These are phyloP conservation scores for Carposina sasakii DNA, from an alignment of 1,140 invertebrate species.

Conservation along the genomic window DNA sequence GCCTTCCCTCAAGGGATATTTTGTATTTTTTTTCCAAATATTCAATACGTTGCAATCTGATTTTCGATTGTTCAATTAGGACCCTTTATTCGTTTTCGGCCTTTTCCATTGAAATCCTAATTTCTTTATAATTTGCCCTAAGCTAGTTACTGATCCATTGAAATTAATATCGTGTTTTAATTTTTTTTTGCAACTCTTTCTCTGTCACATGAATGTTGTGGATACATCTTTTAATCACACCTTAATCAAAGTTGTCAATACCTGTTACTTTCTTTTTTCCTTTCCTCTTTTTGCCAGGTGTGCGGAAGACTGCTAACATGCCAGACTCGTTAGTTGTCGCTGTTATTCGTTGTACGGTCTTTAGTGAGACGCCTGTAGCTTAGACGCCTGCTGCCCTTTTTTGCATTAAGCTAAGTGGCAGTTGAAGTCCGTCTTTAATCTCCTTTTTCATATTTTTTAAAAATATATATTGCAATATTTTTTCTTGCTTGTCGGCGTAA, in stretches of 20 bases:
- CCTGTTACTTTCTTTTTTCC: not conserved
- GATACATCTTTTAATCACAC: slow-evolving; percentile 17
- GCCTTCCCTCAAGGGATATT: not conserved
- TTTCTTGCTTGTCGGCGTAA: too few species aligned
- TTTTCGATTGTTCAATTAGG: slow-evolving; percentile 13
- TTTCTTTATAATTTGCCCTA: slow-evolving; percentile 12
- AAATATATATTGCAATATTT: too few species aligned
- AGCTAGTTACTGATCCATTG: slow-evolving; percentile 13
- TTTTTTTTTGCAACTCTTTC: slow-evolving; percentile 18
- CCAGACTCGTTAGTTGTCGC: too few species aligned
- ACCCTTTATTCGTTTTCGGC: slow-evolving; percentile 11
- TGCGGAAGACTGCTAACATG: not conserved
- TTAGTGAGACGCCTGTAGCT: too few species aligned
- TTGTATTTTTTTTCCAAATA: slow-evolving; percentile 10
- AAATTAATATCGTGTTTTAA: slow-evolving; percentile 14
- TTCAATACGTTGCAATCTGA: slow-evolving; percentile 16
- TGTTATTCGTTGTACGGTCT: too few species aligned
- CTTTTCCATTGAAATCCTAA: slow-evolving; percentile 20
- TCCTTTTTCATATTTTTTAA: too few species aligned
- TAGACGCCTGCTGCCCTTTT: too few species aligned
- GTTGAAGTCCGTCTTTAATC: too few species aligned
- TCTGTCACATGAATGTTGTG: slow-evolving; percentile 20
- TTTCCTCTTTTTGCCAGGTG: not conserved
- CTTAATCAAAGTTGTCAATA: slow-evolving; percentile 14
- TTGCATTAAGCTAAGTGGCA: too few species aligned